phyloP scores from a whole-genome alignment of 2,113 vertebrate species.

The Myiopsitta monachus region DNA sequence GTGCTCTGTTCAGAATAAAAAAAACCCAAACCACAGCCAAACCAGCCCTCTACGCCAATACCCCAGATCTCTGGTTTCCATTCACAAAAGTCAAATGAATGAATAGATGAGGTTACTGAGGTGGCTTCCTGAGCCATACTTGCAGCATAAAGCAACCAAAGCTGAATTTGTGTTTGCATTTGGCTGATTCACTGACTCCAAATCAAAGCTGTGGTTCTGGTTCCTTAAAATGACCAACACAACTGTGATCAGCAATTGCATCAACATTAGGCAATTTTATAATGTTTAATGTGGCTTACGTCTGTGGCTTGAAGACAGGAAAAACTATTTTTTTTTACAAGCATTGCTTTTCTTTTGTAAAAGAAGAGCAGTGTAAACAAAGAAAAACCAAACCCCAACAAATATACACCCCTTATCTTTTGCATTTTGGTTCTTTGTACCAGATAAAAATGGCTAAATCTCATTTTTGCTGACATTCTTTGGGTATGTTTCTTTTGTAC shows the following conservation, averaged over 20 bases:
- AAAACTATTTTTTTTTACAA: neutral
- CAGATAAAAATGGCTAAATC: neutral
- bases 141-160: neutral
- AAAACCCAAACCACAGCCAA: neutral
- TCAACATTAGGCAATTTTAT: neutral
- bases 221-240: constrained; percentile 15
- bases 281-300: constrained; percentile 11
- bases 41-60: neutral
- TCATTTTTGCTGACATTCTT: neutral
- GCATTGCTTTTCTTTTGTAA: neutral
- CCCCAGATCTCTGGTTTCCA: neutral
- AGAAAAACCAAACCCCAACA: neutral
- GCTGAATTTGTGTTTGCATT: constrained; percentile 6
- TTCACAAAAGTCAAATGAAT: constrained; percentile 23
- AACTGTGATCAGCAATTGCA: neutral
- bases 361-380: neutral
- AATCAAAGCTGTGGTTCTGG: constrained; percentile 18
- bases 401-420: neutral
- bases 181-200: neutral
- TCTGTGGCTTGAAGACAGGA: neutral
- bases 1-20: neutral
- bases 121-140: neutral
- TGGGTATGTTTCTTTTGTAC: neutral
- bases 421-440: neutral
- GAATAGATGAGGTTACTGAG: neutral